Base-by-base conservation (phyloP, 2,113 vertebrate genomes). In the Lathamus discolor region DNA sequence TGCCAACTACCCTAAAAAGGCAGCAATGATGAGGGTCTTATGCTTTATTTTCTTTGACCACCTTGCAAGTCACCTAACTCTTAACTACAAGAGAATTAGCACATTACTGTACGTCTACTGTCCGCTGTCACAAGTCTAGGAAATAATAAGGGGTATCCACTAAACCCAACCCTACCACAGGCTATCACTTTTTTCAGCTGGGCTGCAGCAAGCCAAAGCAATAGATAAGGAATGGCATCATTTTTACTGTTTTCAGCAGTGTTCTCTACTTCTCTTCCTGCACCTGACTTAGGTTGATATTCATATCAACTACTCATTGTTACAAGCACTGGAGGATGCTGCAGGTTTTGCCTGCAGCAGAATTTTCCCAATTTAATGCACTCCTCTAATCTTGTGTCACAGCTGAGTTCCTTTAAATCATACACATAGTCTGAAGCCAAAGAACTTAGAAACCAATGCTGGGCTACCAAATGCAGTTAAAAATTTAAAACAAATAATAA, bases 321-420 rank as follows among this genome's bases (percentile, higher is more conserved):
- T 87, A 55, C 7, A 83, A 88, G 66, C 64, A 86, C 31, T 7
- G 4, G 59, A 92, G 72, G 84, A 91, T 39, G 44, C 63, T 24
- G 62, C 48, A 79, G 81, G 63, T 91, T 90, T 95, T 46, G 84
- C 87, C 86, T 51, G 86, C 79, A 96, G 96, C 88, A 96, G 66
- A 91, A 86, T 90, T 92, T 79, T 86, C 83, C 82, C 93, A 88
- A 44, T 95, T 90, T 90, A 95, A 95, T 92, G 93, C 94, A 75
- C n/a, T 33, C 54, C 83, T 68, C 90, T 96, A 96, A 96, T 96
- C 92, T 27, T 10, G 31, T 92, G 86, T 96, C 92, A 95, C 90
- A 95, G 86, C 61, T 66, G 86, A 95, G 83, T 87, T 90, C 72
- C 88, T 90, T 77, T 72, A 94, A 95, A 86, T 83, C 92, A 86